A percentile compares a stretch with the other conserved stretches of the same genome.
phyloP scores from a whole-genome alignment of 2,888 invertebrate genomes.

The Criorhina ranunculi region DNA sequence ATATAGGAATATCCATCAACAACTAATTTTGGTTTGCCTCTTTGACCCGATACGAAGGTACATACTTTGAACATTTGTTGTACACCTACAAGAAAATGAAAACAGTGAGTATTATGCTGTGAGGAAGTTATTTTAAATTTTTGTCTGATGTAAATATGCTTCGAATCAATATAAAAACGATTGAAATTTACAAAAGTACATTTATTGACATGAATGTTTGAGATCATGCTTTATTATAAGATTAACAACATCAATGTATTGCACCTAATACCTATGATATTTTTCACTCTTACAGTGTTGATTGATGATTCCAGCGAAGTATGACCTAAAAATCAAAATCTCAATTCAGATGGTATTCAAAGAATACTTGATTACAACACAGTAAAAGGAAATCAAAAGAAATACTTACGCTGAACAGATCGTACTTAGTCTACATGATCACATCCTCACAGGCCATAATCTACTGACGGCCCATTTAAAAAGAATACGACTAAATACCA shows the following conservation, averaged over 20 bases:
- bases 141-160: not conserved
- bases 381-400: too few relatives aligned
- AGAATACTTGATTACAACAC: too few relatives aligned
- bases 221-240: not conserved
- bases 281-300: not conserved
- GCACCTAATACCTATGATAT: too few relatives aligned
- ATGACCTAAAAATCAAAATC: not conserved
- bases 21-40: slow-evolving; percentile 80
- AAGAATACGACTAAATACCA: too few relatives aligned
- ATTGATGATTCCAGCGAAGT: not conserved
- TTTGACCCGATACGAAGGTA: slow-evolving; percentile 79
- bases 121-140: not conserved
- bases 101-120: slow-evolving; percentile 11
- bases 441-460: too few relatives aligned
- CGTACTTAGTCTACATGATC: too few relatives aligned
- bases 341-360: not conserved
- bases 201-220: not conserved
- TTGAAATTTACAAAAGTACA: not conserved
- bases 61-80: slow-evolving; percentile 11
- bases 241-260: not conserved
- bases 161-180: not conserved
- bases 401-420: too few relatives aligned
- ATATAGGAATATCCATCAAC: slow-evolving; percentile 80
- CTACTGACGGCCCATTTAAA: too few relatives aligned
- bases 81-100: slow-evolving; percentile 40